Percentiles rank a stretch among this genome's conserved stretches.
phyloP scores from a whole-genome alignment of 2,888 invertebrate species.

The Pardosa pseudoannulata region DNA sequence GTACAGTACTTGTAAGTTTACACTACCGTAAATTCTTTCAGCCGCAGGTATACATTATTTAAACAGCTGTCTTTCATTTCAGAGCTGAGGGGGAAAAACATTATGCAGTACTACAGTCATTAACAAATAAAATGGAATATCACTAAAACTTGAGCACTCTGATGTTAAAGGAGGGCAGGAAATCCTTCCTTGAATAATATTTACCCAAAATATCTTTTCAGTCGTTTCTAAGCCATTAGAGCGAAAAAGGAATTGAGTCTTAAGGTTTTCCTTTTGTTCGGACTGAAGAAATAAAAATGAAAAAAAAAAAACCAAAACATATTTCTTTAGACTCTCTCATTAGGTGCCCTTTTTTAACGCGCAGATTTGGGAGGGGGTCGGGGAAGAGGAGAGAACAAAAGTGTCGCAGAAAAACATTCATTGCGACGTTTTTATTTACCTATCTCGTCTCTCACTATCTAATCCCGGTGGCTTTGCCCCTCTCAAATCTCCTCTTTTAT shows the following conservation, averaged over 20 bases:
- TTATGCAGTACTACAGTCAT: no score
- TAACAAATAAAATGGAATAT: not conserved
- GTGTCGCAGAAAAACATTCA: slow-evolving; percentile 43
- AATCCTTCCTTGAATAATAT: not conserved
- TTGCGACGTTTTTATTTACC: slow-evolving; percentile 56
- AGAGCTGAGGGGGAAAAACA: no score
- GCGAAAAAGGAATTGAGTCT: not conserved
- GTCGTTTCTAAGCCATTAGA: slow-evolving; percentile 6
- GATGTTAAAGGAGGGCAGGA: not conserved
- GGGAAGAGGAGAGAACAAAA: not conserved
- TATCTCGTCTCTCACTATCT: slow-evolving; percentile 19
- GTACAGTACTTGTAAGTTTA: no score
- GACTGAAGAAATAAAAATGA: no score
- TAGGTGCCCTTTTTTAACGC: slow-evolving; percentile 29
- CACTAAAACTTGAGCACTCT: not conserved
- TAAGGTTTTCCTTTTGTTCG: not conserved
- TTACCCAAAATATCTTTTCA: not conserved
- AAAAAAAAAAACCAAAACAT: not conserved
- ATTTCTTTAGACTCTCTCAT: slow-evolving; percentile 14
- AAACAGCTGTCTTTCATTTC: no score
- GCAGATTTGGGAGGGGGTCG: not conserved
- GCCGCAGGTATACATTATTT: no score
- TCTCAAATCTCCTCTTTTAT: slow-evolving; percentile 13
- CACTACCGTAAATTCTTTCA: no score
- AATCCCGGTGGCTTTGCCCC: slow-evolving; percentile 53